phyloP scores from a whole-genome alignment of 2,113 vertebrate species.

The Paradoxurus hermaphroditus region DNA sequence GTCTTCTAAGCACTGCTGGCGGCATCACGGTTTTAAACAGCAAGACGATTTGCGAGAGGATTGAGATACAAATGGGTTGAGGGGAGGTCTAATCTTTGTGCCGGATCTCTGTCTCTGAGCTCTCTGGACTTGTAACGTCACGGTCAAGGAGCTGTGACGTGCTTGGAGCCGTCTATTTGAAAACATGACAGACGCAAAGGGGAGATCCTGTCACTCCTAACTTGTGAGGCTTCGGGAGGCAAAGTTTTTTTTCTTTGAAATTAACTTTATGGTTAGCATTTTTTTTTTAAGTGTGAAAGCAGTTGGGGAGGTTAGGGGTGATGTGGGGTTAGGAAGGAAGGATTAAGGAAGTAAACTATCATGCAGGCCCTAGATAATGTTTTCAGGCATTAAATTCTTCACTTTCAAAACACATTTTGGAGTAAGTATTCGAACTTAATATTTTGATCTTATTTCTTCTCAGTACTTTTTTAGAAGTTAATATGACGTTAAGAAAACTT shows the following conservation, averaged over 20 bases:
- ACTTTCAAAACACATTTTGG: background rate
- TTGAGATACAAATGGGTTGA: background rate
- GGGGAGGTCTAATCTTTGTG: background rate
- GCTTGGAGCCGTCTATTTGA: background rate
- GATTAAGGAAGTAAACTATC: background rate
- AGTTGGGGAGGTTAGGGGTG: background rate
- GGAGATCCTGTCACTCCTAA: fast-evolving
- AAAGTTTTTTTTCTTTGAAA: background rate
- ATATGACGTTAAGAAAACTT: background rate
- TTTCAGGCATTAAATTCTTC: background rate
- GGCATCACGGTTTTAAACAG: conserved; percentile 34
- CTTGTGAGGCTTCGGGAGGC: background rate
- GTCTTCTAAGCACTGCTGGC: conserved; percentile 55
- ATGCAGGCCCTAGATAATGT: background rate
- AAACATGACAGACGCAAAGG: background rate
- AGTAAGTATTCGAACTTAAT: background rate
- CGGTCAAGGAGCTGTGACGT: background rate
- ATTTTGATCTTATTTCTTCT: background rate
- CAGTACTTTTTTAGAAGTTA: background rate
- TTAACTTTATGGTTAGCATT: background rate
- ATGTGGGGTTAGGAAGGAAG: background rate
- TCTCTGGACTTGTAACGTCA: background rate
- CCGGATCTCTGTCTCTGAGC: background rate
- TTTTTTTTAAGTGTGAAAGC: background rate
- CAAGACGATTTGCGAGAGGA: conserved; percentile 32